These are phyloP conservation scores for Lasius platythorax DNA, from an alignment of 2,888 invertebrate species.

Conservation along the genomic window DNA sequence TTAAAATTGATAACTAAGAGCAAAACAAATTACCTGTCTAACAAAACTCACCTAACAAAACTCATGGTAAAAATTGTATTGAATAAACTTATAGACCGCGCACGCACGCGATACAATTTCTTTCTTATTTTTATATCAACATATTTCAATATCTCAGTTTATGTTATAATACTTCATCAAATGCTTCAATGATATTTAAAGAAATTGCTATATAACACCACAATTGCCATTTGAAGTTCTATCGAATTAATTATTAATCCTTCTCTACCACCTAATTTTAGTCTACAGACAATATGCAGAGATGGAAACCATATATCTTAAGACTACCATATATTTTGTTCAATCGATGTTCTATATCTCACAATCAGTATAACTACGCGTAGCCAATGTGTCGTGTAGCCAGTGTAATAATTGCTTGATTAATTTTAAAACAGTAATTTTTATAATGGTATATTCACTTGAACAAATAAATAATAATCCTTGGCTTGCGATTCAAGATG, in stretches of 20 bases:
- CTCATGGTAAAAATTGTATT: background rate
- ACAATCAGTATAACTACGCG: no score
- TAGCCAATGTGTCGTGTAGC: no score
- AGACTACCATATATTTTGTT: background rate
- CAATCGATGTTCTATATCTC: conserved; percentile 9
- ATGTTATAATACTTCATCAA: conserved; percentile 8
- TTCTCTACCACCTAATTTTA: conserved; percentile 3
- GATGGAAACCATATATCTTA: background rate
- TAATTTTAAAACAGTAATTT: no score
- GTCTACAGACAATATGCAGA: background rate
- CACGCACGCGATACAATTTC: background rate
- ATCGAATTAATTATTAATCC: conserved; percentile 17
- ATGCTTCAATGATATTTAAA: conserved; percentile 4
- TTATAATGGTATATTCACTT: no score
- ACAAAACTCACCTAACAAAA: no score
- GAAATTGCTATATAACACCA: conserved; percentile 1
- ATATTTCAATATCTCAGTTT: conserved; percentile 8
- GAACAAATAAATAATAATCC: no score
- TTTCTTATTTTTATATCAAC: conserved; percentile 9
- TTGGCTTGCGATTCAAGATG: no score
- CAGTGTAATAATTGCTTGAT: no score
- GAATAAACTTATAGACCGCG: background rate
- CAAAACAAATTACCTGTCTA: no score
- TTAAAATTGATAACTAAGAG: no score
- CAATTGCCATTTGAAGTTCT: conserved; percentile 2